Evolutionary conservation across 2,113 vertebrate species (phyloP), one percentile per base, ranked within the genome.

Genomic region (Ictidomys tridecemlineatus): DNA sequence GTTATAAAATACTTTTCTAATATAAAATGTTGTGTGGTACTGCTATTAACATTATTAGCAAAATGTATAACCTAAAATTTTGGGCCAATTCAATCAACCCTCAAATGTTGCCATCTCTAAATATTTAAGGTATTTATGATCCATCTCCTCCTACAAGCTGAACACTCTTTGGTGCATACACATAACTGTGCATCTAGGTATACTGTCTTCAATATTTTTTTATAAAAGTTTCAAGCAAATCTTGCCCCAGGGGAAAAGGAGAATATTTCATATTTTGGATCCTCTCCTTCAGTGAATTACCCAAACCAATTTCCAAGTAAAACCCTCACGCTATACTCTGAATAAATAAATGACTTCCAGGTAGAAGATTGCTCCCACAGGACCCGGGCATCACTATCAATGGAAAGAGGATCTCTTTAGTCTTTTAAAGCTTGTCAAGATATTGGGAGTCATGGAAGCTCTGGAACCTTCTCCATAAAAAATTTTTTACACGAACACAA

Each of bases 191-290:
- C 51, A 4, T 69, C 20, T 90, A 32, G 9, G 30, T 42, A 9
- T 70, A 69, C 51, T 84, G 84, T 87, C 42, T n/a, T 92, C 13
- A 20, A 26, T 86, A 8, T 63, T 30, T 30, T 63, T 87, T 88
- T 76, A 56, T 32, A 45, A 28, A 97, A 83, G 34, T 88, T 65
- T 9, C 65, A 76, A 91, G 20, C 45, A 80, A 91, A 96, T 82
- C 45, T 91, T 45, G 1, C 24, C 53, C 24, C 65, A 84, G 12
- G 30, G n/a, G 22, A 12, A 12, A 32, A 20, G 20, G 20, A 4
- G 14, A 51, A 28, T 14, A 45, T 93, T 84, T 78, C 72, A 42
- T 30, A 65, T 58, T 84, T 70, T 2, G 37, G 4, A 34, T 72
- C 34, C 48, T 82, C 32, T 67, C n/a, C 48, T 42, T 63, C 37